These are phyloP conservation scores for Eulimnadia texana DNA, from an alignment of 1,140 invertebrate genomes.

Conservation along the genomic window DNA sequence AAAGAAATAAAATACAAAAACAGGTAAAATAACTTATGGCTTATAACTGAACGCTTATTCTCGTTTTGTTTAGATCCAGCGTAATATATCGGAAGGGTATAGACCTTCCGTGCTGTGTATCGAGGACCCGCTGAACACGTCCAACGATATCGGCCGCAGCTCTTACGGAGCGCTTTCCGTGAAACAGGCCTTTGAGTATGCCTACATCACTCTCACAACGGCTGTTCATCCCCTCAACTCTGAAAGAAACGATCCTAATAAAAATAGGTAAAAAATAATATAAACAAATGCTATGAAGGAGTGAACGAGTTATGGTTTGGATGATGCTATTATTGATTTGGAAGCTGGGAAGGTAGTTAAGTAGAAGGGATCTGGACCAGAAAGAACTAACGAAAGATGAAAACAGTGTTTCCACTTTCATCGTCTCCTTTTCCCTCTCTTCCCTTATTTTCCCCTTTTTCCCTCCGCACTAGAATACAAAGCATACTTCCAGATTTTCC, in stretches of 20 bases:
- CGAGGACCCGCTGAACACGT: constrained; percentile 88
- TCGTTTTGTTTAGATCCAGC: constrained; percentile 42
- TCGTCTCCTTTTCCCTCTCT: too few species aligned
- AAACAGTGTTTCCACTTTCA: too few species aligned
- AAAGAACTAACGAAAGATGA: too few species aligned
- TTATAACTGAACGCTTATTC: neutral
- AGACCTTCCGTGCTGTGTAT: constrained; percentile 86
- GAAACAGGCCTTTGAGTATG: constrained; percentile 89
- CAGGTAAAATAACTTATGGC: neutral
- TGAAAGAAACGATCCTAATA: constrained; percentile 38
- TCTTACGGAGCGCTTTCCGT: constrained; percentile 83
- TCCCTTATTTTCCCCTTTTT: too few species aligned
- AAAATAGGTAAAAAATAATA: constrained; percentile 29
- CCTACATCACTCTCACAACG: constrained; percentile 69
- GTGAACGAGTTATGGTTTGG: neutral
- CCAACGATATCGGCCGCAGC: constrained; percentile 92
- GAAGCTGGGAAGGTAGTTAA: too few species aligned
- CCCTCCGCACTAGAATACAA: too few species aligned
- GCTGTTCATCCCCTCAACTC: constrained; percentile 50
- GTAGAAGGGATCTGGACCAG: too few species aligned
- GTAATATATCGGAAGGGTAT: constrained; percentile 84
- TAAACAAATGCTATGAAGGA: neutral
- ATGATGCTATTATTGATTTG: neutral
- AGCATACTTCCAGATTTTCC: too few species aligned
- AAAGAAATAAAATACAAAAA: neutral